phyloP scores from a whole-genome alignment of 1,140 invertebrate genomes.

The Branchinecta lindahli region DNA sequence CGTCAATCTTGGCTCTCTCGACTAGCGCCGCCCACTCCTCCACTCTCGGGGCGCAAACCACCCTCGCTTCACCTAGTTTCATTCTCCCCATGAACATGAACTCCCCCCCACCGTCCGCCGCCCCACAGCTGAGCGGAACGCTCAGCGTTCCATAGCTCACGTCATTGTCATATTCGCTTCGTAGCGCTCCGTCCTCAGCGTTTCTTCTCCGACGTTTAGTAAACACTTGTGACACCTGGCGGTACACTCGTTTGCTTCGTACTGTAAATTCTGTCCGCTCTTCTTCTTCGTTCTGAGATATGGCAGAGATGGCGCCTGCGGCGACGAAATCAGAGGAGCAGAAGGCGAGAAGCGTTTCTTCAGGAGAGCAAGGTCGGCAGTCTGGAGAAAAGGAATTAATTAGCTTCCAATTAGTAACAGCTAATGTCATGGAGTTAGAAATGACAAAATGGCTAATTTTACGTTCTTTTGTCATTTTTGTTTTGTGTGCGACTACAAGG shows the following conservation, averaged over 20 bases:
- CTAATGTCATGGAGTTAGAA: too few relatives aligned
- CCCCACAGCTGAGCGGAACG: constrained; percentile 48
- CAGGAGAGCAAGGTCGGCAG: constrained; percentile 55
- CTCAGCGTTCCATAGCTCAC: constrained; percentile 25
- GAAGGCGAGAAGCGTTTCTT: constrained; percentile 55
- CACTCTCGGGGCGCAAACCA: constrained; percentile 53
- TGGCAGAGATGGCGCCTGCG: constrained; percentile 46
- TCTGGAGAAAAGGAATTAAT: constrained; percentile 35
- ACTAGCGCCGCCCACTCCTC: constrained; percentile 48
- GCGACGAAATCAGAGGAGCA: constrained; percentile 62
- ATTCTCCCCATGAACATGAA: constrained; percentile 61
- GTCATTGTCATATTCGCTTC: constrained; percentile 16
- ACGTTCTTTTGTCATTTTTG: too few relatives aligned
- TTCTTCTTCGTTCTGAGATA: constrained; percentile 42
- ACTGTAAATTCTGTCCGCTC: constrained; percentile 48
- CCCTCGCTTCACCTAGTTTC: constrained; percentile 47
- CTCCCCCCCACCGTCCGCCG: constrained; percentile 49
- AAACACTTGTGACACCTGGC: constrained; percentile 32
- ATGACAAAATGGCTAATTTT: too few relatives aligned
- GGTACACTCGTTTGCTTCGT: constrained; percentile 47
- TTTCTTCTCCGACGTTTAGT: constrained; percentile 28
- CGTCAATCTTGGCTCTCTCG: constrained; percentile 38
- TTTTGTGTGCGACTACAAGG: too few relatives aligned
- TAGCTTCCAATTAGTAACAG: background rate
- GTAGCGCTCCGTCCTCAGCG: constrained; percentile 27